phyloP scores from a whole-genome alignment of 92 coral and sea anemone species.

The Phymanthus crucifer region DNA sequence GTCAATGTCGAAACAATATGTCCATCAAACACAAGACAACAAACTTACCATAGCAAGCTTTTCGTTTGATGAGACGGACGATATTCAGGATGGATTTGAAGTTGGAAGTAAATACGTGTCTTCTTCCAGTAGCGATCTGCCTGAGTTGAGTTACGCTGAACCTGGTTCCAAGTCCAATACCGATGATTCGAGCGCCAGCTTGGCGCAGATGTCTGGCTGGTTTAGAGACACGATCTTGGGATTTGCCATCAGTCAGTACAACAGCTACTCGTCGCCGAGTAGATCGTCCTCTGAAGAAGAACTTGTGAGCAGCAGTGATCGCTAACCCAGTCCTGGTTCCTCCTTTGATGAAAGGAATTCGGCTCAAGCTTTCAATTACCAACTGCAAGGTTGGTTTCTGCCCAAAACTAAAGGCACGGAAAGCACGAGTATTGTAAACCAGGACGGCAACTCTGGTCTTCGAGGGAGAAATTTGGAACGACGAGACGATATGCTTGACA shows the following conservation, averaged over 20 bases:
- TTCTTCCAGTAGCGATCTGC: conserved; percentile 63
- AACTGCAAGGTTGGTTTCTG: conserved; percentile 41
- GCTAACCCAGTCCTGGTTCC: conserved; percentile 67
- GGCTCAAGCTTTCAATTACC: conserved; percentile 41
- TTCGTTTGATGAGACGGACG: conserved; percentile 53
- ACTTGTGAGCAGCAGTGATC: conserved; percentile 21
- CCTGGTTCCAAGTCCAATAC: conserved; percentile 51
- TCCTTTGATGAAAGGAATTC: conserved; percentile 57
- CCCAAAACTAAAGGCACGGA: conserved; percentile 50
- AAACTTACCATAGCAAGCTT: conserved; percentile 65
- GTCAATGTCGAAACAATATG: neutral
- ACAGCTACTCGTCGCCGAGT: conserved; percentile 60
- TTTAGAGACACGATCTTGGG: conserved; percentile 35
- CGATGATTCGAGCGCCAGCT: conserved; percentile 39
- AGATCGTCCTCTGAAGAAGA: conserved; percentile 48
- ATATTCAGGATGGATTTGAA: conserved; percentile 50
- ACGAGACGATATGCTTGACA: conserved; percentile 62
- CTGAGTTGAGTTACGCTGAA: conserved; percentile 46
- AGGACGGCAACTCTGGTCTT: conserved; percentile 65
- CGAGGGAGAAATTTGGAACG: conserved; percentile 61
- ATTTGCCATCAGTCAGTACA: conserved; percentile 58
- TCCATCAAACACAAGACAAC: no score
- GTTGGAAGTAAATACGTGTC: conserved; percentile 46
- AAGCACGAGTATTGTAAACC: conserved; percentile 52
- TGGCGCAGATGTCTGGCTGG: conserved; percentile 47